Evolutionary conservation across 2,113 vertebrate species (phyloP), one percentile per base, ranked within the genome.

Genomic region (Nettapus auritus): DNA sequence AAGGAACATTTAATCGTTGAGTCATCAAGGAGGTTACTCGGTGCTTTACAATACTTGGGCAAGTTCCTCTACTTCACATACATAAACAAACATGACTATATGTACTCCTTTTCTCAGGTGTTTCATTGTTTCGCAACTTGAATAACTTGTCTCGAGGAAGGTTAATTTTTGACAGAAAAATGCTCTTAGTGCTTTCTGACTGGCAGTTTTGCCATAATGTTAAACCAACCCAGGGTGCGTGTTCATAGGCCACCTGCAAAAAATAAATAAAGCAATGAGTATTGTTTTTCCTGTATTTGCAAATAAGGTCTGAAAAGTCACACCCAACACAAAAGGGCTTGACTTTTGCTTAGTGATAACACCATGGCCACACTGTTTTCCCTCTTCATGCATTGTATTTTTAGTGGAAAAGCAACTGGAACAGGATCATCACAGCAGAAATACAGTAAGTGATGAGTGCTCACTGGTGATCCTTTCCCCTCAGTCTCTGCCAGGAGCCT

Each of bases 1-100:
- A 71, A 90, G 10, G 75, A 52, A 81, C 3, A 0, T 55, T 71
- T 83, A 75, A 82, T 52, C 76, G 70, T 6, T 86, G 86, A 91
- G 44, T 67, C 71, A 91, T 42, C 68, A 60, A 56, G 78, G 34
- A 94, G 89, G 46, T 86, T 86, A 89, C 86, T 94, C 92, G 50
- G 52, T 17, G 59, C 8, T 86, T 92, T 40, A 56, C 53, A 86
- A 48, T 16, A 64, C 13, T 10, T 23, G 42, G 63, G 48, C 48
- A 93, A 77, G 48, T 91, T 93, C 83, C 75, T 73, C 53, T 89
- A 55, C 59, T 88, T 93, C 42, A 60, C 38, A 48, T 55, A n/a
- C 11, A 50, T 76, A 64, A 91, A 42, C 66, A 84, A 67, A 73
- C 5, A 22, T 8, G 77, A 10, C 8, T 38, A 59, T 26, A 20